These are phyloP conservation scores for Spinus olivaceus DNA, from an alignment of 2,797 vertebrate genomes.

Conservation along the genomic window DNA sequence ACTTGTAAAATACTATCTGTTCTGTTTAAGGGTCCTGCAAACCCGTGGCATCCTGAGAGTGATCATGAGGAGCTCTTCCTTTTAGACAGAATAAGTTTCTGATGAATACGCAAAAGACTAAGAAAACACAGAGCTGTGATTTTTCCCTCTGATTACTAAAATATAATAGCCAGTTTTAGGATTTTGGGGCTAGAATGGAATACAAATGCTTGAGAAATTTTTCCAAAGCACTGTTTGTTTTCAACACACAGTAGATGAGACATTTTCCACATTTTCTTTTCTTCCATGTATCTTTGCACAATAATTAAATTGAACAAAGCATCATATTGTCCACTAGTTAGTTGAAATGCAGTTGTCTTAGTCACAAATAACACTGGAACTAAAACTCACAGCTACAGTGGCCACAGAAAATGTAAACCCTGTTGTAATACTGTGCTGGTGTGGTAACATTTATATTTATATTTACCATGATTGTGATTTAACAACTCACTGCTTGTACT, in stretches of 20 bases:
- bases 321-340: neutral
- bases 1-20: neutral
- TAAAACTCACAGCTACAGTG: neutral
- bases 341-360: neutral
- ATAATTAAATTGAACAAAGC: neutral
- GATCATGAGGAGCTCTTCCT: neutral
- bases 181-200: neutral
- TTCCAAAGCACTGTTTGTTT: neutral
- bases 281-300: neutral
- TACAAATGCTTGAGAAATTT: neutral
- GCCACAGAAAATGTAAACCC: neutral
- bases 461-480: neutral
- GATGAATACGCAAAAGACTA: neutral
- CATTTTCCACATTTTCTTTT: neutral
- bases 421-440: neutral
- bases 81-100: neutral
- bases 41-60: neutral
- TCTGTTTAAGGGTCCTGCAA: neutral
- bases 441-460: neutral
- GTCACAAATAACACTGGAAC: neutral
- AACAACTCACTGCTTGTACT: neutral
- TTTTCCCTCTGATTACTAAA: neutral
- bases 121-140: neutral
- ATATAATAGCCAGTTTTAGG: neutral
- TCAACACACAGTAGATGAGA: neutral